Evolutionary conservation across 1,140 invertebrate genomes (phyloP).

Genomic region (Heliconius hermathena): DNA sequence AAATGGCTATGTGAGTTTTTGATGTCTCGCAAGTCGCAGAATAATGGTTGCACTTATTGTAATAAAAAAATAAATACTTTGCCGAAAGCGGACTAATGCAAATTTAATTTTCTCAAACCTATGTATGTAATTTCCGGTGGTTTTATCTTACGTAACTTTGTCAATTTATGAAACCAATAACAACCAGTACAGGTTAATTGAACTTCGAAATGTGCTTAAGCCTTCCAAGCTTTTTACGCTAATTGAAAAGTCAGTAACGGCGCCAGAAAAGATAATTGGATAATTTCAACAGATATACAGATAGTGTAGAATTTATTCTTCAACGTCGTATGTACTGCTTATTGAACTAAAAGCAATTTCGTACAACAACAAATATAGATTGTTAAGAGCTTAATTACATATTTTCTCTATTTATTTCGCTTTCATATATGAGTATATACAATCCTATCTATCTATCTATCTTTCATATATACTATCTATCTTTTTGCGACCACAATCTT

Average conservation of each 20-base stretch:
- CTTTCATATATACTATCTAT: too few species aligned
- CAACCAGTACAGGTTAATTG: neutral
- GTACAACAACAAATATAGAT: neutral
- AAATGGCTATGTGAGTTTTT: neutral
- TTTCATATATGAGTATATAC: neutral
- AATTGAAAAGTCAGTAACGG: conserved; percentile 11
- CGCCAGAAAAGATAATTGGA: conserved; percentile 12
- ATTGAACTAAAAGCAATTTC: neutral
- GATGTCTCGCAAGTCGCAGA: neutral
- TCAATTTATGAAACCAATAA: conserved; percentile 1
- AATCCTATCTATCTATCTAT: too few species aligned
- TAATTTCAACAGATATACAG: neutral
- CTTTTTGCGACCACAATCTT: neutral
- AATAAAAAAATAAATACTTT: neutral
- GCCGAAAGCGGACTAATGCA: neutral
- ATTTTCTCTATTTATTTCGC: too few species aligned
- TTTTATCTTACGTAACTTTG: neutral
- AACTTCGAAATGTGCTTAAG: neutral
- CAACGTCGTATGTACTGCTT: neutral
- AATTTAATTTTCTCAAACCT: neutral
- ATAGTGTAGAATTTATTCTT: neutral
- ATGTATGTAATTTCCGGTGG: neutral
- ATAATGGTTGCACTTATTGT: neutral
- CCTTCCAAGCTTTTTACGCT: conserved; percentile 5
- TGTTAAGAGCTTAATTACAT: neutral